Evolutionary conservation across 2,113 vertebrate species (phyloP).

Genomic region (Chloropsis hardwickii): DNA sequence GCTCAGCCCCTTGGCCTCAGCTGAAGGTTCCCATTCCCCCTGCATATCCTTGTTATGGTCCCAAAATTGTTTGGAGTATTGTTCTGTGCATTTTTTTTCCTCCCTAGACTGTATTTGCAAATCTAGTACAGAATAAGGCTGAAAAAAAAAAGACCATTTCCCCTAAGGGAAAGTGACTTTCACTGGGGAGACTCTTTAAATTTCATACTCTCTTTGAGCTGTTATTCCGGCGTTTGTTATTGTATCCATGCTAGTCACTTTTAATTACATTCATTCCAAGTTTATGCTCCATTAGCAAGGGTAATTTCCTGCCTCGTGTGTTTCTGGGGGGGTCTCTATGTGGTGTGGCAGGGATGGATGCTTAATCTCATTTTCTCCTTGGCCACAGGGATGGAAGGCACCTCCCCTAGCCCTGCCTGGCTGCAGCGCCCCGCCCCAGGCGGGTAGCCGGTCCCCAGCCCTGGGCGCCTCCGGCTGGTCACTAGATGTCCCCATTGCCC

Average conservation of each 20-base stretch:
- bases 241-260: constrained; percentile 2
- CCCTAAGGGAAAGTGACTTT: constrained; percentile 51
- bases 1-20: not conserved
- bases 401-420: not conserved
- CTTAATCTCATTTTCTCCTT: not conserved
- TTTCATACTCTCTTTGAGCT: not conserved
- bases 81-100: not conserved
- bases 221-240: not conserved
- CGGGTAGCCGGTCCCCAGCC: rapidly evolving
- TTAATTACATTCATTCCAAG: constrained; percentile 26
- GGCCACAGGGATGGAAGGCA: not conserved
- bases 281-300: not conserved
- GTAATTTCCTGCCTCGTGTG: not conserved
- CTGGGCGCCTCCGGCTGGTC: not conserved
- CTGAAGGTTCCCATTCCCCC: not conserved
- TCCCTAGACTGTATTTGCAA: not conserved
- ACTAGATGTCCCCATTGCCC: constrained; percentile 44
- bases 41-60: not conserved
- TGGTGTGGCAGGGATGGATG: not conserved
- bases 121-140: not conserved
- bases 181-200: not conserved
- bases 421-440: not conserved
- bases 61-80: not conserved
- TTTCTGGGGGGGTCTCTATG: not conserved
- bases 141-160: not conserved